These are phyloP conservation scores for Microdon myrmicae DNA, from an alignment of 2,888 invertebrate genomes.

Conservation along the genomic window DNA sequence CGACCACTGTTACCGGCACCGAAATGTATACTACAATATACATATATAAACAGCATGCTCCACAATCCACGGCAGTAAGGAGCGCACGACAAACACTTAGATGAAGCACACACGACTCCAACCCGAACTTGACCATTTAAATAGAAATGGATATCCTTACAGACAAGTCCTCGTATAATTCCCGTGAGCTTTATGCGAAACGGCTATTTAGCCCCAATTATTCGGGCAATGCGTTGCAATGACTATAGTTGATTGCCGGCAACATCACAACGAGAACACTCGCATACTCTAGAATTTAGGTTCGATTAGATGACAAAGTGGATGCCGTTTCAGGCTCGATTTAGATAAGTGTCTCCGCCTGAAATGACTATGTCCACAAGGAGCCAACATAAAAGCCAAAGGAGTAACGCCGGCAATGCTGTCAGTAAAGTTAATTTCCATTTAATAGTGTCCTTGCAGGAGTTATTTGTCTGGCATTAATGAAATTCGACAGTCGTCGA, in stretches of 20 bases:
- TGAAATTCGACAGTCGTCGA: slow-evolving; percentile 22
- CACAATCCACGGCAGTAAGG: slow-evolving; percentile 11
- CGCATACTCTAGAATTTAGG: slow-evolving; percentile 39
- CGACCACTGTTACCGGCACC: slow-evolving; percentile 1
- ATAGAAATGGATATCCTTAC: background rate
- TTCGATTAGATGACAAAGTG: slow-evolving; percentile 39
- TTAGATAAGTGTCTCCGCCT: background rate
- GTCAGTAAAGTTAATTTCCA: slow-evolving; percentile 45
- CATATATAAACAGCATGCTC: slow-evolving; percentile 5
- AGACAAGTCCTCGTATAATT: slow-evolving; percentile 17
- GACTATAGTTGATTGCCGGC: slow-evolving; percentile 34
- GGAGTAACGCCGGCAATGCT: slow-evolving; percentile 11
- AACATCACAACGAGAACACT: slow-evolving; percentile 31
- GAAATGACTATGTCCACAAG: background rate
- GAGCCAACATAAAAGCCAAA: background rate
- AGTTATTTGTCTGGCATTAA: slow-evolving; percentile 44
- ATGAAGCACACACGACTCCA: no score
- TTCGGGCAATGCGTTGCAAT: slow-evolving; percentile 45
- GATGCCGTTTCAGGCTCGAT: slow-evolving; percentile 4
- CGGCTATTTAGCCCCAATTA: slow-evolving; percentile 50
- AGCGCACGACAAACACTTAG: background rate
- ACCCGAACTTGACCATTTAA: no score
- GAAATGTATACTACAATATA: background rate
- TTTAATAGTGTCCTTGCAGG: slow-evolving; percentile 32
- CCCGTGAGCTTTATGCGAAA: slow-evolving; percentile 36